phyloP scores from a whole-genome alignment of 1,140 invertebrate species.

The Drosophila oshimai region DNA sequence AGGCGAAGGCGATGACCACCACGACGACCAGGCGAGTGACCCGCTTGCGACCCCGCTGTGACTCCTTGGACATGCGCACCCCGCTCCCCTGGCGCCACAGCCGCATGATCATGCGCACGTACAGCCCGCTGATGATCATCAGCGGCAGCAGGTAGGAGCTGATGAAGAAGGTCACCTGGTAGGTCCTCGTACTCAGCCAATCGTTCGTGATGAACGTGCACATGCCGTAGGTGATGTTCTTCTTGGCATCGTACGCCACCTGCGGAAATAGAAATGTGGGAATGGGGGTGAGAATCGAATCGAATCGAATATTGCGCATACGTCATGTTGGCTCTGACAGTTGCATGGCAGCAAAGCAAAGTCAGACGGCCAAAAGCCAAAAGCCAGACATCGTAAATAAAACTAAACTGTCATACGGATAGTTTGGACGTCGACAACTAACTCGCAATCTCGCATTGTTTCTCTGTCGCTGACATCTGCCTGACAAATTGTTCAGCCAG shows the following conservation, averaged over 20 bases:
- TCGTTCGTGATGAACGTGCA: conserved; percentile 49
- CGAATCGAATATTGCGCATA: conserved; percentile 44
- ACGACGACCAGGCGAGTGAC: conserved; percentile 96
- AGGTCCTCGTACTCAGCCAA: conserved; percentile 36
- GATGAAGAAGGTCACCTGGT: conserved; percentile 70
- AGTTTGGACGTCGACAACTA: conserved; percentile 42
- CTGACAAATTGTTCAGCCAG: conserved; percentile 35
- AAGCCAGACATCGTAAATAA: conserved; percentile 43
- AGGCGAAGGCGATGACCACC: conserved; percentile 96
- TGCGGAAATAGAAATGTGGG: conserved; percentile 1
- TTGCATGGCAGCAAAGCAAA: conserved; percentile 38
- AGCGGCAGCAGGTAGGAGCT: conserved; percentile 90
- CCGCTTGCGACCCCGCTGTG: conserved; percentile 91
- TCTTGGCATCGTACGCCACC: conserved; percentile 26
- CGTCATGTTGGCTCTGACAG: conserved; percentile 45
- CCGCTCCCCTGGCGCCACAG: conserved; percentile 92
- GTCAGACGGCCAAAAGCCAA: conserved; percentile 2
- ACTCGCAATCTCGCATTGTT: conserved; percentile 43
- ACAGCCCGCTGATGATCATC: conserved; percentile 92
- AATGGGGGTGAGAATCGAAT: neutral
- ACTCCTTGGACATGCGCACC: conserved; percentile 86
- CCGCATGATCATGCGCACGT: conserved; percentile 94
- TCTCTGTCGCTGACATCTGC: conserved; percentile 31
- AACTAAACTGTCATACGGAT: conserved; percentile 50
- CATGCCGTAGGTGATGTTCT: conserved; percentile 41